Conservation (phyloP, 2,888 invertebrate species). For the Apantesis nais region DNA sequence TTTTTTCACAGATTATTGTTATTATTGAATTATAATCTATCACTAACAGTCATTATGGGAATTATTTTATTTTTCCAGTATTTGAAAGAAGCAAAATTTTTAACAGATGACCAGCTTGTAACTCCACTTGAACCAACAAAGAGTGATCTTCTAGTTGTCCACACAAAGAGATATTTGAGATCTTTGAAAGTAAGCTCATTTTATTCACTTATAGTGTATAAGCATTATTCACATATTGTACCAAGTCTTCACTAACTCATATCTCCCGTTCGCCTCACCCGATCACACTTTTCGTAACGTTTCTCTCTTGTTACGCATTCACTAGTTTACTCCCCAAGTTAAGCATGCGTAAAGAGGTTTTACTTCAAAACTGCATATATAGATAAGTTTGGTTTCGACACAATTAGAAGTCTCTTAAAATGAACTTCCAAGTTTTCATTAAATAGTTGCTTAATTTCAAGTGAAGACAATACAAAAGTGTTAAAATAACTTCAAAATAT, state of each 20-base stretch:
- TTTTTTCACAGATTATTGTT: too few species aligned
- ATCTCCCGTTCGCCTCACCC: too few species aligned
- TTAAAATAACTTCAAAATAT: background rate
- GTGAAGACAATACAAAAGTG: too few species aligned
- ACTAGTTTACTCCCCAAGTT: too few species aligned
- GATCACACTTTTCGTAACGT: too few species aligned
- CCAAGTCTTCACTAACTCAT: too few species aligned
- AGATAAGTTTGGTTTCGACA: background rate
- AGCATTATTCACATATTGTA: too few species aligned
- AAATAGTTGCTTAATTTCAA: too few species aligned
- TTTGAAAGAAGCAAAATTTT: constrained; percentile 86
- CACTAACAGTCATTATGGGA: background rate
- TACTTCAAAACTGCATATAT: background rate
- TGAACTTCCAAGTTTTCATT: background rate
- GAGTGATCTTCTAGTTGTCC: constrained; percentile 90
- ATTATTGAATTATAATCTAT: background rate
- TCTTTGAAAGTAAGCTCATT: constrained; percentile 87
- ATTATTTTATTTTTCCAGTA: constrained; percentile 68
- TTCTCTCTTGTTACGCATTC: too few species aligned
- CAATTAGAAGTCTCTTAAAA: background rate
- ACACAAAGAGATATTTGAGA: constrained; percentile 90
- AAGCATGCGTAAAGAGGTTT: too few species aligned
- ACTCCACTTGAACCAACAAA: constrained; percentile 90
- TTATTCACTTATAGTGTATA: background rate
- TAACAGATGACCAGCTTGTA: constrained; percentile 87